These are phyloP conservation scores for Eupithecia pulchellata DNA, from an alignment of 2,888 invertebrate genomes.

Conservation along the genomic window DNA sequence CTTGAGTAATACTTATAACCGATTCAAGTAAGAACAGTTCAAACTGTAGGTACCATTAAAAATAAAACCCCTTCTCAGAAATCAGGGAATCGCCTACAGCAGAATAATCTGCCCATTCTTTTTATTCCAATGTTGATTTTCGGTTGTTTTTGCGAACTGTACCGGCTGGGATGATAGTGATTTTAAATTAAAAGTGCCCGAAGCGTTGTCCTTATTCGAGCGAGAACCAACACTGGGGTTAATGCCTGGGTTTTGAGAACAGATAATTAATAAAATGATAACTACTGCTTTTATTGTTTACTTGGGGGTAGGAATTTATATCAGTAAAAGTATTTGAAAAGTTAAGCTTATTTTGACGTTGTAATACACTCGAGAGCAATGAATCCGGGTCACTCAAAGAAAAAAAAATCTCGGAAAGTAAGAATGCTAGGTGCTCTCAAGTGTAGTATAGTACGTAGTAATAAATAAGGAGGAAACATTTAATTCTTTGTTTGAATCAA, in stretches of 20 bases:
- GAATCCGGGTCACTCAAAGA: too few species aligned
- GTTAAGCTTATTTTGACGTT: neutral
- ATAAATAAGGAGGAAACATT: too few species aligned
- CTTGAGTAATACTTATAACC: too few species aligned
- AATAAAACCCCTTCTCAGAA: neutral
- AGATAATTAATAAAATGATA: slow-evolving; percentile 2
- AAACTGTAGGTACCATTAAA: neutral
- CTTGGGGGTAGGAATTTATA: neutral
- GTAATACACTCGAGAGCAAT: too few species aligned
- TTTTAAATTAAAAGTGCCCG: slow-evolving; percentile 78
- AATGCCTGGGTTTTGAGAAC: slow-evolving; percentile 10
- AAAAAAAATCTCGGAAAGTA: too few species aligned
- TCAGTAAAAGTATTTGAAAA: neutral
- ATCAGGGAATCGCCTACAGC: slow-evolving; percentile 23
- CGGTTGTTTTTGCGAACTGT: slow-evolving; percentile 56
- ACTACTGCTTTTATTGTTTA: neutral
- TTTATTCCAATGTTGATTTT: slow-evolving; percentile 17
- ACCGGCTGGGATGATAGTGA: slow-evolving; percentile 63
- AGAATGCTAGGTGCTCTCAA: too few species aligned
- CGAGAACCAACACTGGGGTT: slow-evolving; percentile 34
- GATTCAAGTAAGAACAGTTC: neutral
- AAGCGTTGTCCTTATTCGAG: slow-evolving; percentile 67
- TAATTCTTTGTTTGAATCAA: too few species aligned
- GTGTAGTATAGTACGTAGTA: too few species aligned
- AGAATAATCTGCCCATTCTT: slow-evolving; percentile 43